Evolutionary conservation across 2,797 vertebrate species (phyloP).

Genomic region (Anniella stebbinsi): DNA sequence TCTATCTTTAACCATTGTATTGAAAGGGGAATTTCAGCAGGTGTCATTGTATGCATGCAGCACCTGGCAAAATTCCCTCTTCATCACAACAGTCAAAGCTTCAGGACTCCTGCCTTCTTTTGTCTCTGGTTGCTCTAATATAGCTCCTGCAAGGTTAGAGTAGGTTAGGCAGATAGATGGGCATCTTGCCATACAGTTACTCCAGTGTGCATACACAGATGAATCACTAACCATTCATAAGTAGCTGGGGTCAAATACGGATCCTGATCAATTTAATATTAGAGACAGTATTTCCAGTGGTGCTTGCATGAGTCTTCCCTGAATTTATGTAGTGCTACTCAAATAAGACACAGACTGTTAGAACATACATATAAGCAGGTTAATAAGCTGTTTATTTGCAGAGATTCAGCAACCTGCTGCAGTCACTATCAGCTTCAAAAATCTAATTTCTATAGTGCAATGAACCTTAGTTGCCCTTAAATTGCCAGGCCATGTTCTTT

Average conservation of each 20-base stretch:
- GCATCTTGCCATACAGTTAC: background rate
- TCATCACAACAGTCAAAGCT: too few relatives aligned
- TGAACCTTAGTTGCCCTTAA: slow-evolving; percentile 18
- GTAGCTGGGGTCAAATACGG: background rate
- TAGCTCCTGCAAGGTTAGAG: too few relatives aligned
- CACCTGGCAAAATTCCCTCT: too few relatives aligned
- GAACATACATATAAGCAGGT: background rate
- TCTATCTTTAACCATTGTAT: too few relatives aligned
- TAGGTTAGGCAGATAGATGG: background rate
- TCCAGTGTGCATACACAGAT: background rate
- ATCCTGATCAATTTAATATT: background rate
- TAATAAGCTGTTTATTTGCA: slow-evolving; percentile 16
- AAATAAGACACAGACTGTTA: slow-evolving; percentile 12
- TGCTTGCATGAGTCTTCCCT: slow-evolving; percentile 23
- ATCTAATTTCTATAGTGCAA: slow-evolving; percentile 40
- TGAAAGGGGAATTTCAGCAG: too few relatives aligned
- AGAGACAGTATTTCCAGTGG: background rate
- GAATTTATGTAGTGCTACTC: background rate
- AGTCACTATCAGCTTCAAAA: slow-evolving; percentile 37
- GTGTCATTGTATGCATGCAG: too few relatives aligned
- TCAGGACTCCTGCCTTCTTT: too few relatives aligned
- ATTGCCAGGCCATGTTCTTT: background rate
- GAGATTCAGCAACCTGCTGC: slow-evolving; percentile 25
- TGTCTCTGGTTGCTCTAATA: too few relatives aligned
- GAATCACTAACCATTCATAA: background rate